Evolutionary conservation across 2,797 vertebrate species (phyloP).

Genomic region (Oceanodroma leucorhoa): DNA sequence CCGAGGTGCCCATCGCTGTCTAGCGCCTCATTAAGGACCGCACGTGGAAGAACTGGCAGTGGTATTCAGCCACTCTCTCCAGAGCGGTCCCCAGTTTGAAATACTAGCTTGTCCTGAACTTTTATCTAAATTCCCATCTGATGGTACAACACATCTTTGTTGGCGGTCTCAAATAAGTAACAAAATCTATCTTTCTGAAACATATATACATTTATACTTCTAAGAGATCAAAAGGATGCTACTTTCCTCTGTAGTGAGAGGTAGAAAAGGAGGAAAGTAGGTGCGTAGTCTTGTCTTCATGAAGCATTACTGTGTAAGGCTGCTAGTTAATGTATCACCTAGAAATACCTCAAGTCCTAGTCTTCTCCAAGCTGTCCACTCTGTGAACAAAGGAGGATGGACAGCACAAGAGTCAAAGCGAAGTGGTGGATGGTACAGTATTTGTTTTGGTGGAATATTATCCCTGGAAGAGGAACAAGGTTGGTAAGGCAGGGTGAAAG

Average conservation of each 20-base stretch:
- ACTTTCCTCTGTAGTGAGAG: accelerated
- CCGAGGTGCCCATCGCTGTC: accelerated
- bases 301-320: not conserved
- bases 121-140: not conserved
- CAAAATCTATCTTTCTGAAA: not conserved
- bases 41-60: not conserved
- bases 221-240: not conserved
- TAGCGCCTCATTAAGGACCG: not conserved
- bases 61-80: not conserved
- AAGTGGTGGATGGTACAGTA: not conserved
- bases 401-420: not conserved
- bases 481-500: not conserved
- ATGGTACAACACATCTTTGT: not conserved
- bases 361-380: not conserved
- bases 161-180: not conserved
- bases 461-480: not conserved
- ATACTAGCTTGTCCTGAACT: not conserved
- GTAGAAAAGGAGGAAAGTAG: not conserved
- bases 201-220: accelerated
- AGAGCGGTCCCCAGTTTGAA: not conserved
- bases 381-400: not conserved
- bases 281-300: too few species aligned
- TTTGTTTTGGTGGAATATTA: not conserved
- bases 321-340: not conserved
- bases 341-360: not conserved